Evolutionary conservation across 2,888 invertebrate genomes (phyloP).

Genomic region (Hirtodrosophila duncani): DNA sequence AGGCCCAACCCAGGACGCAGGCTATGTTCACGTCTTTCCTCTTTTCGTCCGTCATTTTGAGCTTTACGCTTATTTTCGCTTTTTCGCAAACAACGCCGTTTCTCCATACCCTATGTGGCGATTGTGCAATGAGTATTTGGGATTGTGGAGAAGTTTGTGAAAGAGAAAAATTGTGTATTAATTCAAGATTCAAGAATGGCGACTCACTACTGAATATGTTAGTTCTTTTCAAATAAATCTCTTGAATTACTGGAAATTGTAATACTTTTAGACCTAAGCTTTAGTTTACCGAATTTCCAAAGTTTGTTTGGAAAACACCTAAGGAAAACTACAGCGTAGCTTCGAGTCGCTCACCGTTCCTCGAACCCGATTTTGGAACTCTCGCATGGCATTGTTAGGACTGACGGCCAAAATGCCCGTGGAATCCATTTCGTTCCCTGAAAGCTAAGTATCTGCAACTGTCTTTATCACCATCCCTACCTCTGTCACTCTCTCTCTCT

Average conservation of each 20-base stretch:
- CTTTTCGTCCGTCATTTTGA: slow-evolving; percentile 50
- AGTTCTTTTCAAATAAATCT: too few relatives aligned
- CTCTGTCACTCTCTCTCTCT: slow-evolving; percentile 12
- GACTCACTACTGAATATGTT: too few relatives aligned
- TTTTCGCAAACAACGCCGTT: slow-evolving; percentile 54
- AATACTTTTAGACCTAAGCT: too few relatives aligned
- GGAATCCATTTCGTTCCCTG: too few relatives aligned
- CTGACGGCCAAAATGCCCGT: slow-evolving; percentile 43
- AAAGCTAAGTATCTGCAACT: slow-evolving; percentile 12
- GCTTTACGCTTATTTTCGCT: slow-evolving; percentile 69
- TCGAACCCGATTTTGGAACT: background rate
- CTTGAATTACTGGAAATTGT: too few relatives aligned
- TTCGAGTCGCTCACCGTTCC: background rate
- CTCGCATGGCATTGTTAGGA: slow-evolving; percentile 45
- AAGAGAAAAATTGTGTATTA: too few relatives aligned
- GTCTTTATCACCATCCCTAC: slow-evolving; percentile 2
- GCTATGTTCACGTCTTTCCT: background rate
- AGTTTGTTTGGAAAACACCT: background rate
- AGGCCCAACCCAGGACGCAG: slow-evolving; percentile 4
- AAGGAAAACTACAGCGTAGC: background rate
- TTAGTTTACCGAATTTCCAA: too few relatives aligned
- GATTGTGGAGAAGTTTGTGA: background rate
- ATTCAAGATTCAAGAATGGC: too few relatives aligned
- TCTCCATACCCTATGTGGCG: slow-evolving; percentile 11
- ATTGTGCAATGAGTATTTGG: background rate